These are phyloP conservation scores for Siniperca undulata DNA, from an alignment of 2,797 vertebrate species.

Conservation along the genomic window DNA sequence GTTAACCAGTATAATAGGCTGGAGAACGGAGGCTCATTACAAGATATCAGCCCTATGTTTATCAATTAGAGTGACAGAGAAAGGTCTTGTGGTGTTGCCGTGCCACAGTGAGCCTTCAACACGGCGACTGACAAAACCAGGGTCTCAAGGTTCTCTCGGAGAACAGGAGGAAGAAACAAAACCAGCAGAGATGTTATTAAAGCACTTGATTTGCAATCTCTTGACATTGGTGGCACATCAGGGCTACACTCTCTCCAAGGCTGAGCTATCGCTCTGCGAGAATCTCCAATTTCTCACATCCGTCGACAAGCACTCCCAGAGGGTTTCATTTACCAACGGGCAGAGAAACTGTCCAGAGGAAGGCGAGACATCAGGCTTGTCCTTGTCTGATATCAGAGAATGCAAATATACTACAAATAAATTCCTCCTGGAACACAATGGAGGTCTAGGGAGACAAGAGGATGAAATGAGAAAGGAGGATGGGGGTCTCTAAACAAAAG, in stretches of 20 bases:
- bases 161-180: constrained; percentile 70
- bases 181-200: constrained; percentile 82
- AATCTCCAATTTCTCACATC: constrained; percentile 82
- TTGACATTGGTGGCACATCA: constrained; percentile 79
- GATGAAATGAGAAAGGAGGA: constrained; percentile 76
- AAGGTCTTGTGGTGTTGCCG: constrained; percentile 56
- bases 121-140: constrained; percentile 59
- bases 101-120: constrained; percentile 62
- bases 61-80: constrained; percentile 82
- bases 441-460: constrained; percentile 76
- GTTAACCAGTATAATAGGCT: constrained; percentile 83
- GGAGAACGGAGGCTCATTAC: constrained; percentile 82
- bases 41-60: constrained; percentile 78
- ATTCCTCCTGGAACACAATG: constrained; percentile 79
- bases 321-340: constrained; percentile 84
- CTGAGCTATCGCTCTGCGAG: constrained; percentile 69
- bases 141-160: constrained; percentile 60
- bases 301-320: constrained; percentile 79
- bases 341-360: constrained; percentile 77
- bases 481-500: constrained; percentile 70
- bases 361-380: constrained; percentile 78
- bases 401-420: constrained; percentile 85
- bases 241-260: constrained; percentile 63
- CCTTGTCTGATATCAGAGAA: constrained; percentile 83
- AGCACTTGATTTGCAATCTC: constrained; percentile 83